Percentiles rank a stretch among this genome's conserved stretches.
These are phyloP conservation scores for Camptogramma bilineatum DNA, from an alignment of 2,888 invertebrate genomes.

Conservation along the genomic window DNA sequence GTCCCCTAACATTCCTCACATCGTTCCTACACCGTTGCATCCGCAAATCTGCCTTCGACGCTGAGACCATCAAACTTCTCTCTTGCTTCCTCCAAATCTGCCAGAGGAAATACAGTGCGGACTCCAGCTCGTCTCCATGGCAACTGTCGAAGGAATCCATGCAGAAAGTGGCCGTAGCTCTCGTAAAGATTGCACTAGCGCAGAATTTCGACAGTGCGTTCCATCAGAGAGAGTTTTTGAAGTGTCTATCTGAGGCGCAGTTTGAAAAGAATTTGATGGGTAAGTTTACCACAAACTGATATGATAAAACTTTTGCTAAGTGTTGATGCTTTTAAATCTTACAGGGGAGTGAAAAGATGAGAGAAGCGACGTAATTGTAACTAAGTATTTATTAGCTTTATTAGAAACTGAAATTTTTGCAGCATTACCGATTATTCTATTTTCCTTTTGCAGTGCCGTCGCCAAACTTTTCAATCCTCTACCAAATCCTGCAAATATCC, in stretches of 20 bases:
- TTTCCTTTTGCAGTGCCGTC: constrained; percentile 67
- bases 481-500: constrained; percentile 85
- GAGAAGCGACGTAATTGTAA: not conserved
- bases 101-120: constrained; percentile 72
- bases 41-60: constrained; percentile 75
- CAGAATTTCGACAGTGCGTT: constrained; percentile 87
- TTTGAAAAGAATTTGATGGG: constrained; percentile 84
- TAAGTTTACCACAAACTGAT: constrained; percentile 45
- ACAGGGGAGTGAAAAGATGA: no score
- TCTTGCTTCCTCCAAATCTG: constrained; percentile 68
- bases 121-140: constrained; percentile 62
- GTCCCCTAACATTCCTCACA: constrained; percentile 85
- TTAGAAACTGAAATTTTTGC: not conserved
- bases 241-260: constrained; percentile 83
- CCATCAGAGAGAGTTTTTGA: constrained; percentile 87
- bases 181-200: constrained; percentile 87
- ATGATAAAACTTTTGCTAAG: no score
- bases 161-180: constrained; percentile 83
- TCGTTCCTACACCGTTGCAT: constrained; percentile 85
- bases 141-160: constrained; percentile 82
- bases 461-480: constrained; percentile 71
- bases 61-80: constrained; percentile 68
- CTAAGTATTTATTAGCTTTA: no score
- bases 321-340: no score
- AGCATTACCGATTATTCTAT: not conserved